Percentiles rank a stretch among this genome's conserved stretches.
phyloP scores from a whole-genome alignment of 2,113 vertebrate genomes.

The Thymallus thymallus region DNA sequence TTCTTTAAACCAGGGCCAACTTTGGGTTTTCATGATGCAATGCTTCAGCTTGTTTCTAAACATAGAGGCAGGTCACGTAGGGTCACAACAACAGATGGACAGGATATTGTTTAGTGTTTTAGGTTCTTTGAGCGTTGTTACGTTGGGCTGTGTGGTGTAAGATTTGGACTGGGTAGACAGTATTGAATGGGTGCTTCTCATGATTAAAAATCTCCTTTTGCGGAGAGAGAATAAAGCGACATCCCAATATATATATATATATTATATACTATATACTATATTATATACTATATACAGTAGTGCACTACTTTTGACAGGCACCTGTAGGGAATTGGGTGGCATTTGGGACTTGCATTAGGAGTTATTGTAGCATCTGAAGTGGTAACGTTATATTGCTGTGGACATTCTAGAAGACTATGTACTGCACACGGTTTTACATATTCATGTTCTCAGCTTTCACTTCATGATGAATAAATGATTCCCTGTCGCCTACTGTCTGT shows the following conservation, averaged over 20 bases:
- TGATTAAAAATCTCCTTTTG: neutral
- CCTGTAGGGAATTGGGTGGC: neutral
- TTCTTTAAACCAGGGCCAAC: conserved; percentile 13
- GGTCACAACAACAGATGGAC: neutral
- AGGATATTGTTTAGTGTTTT: neutral
- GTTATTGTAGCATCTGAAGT: conserved; percentile 40
- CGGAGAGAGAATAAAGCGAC: neutral
- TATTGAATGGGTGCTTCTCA: neutral
- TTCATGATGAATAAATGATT: conserved; percentile 61
- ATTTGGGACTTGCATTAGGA: conserved; percentile 25
- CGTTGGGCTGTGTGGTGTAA: neutral
- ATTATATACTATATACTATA: too few species aligned
- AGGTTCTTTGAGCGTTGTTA: conserved; percentile 41
- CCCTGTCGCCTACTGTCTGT: neutral
- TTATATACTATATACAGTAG: too few species aligned
- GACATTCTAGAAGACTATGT: conserved; percentile 50
- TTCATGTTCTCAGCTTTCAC: conserved; percentile 63
- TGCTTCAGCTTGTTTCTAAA: conserved; percentile 2
- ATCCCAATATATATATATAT: too few species aligned
- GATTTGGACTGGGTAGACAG: conserved; percentile 12
- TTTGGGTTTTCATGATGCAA: neutral
- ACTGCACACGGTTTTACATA: conserved; percentile 55
- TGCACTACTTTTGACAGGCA: too few species aligned
- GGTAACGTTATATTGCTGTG: conserved; percentile 60
- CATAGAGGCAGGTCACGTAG: neutral